These are phyloP conservation scores for Danionella cerebrum DNA, from an alignment of 2,113 vertebrate genomes.

Conservation along the genomic window DNA sequence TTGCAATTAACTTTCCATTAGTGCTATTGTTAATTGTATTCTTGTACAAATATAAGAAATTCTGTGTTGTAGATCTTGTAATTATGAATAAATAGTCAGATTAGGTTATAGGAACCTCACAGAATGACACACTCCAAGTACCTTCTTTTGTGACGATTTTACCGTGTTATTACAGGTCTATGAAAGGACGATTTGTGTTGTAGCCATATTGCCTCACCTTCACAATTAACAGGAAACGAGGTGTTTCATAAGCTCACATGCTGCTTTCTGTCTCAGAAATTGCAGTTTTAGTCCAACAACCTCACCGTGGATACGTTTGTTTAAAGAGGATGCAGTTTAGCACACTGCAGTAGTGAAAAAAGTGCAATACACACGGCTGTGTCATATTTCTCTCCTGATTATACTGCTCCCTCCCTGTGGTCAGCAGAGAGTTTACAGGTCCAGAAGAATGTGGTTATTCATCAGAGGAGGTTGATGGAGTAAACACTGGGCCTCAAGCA, in stretches of 20 bases:
- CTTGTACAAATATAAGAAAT: too few relatives aligned
- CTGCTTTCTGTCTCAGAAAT: background rate
- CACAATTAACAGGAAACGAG: conserved; percentile 27
- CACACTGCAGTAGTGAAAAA: background rate
- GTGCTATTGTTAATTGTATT: too few relatives aligned
- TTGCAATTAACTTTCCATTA: too few relatives aligned
- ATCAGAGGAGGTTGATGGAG: conserved; percentile 1
- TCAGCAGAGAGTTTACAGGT: conserved; percentile 9
- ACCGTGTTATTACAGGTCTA: background rate
- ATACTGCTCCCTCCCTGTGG: conserved; percentile 9
- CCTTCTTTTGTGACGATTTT: background rate
- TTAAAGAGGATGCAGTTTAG: background rate
- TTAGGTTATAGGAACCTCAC: background rate
- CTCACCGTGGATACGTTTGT: background rate
- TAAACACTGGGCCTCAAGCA: background rate
- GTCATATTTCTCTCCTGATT: conserved; percentile 31
- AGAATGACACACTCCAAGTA: background rate
- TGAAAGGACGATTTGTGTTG: background rate
- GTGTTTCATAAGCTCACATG: background rate
- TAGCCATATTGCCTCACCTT: background rate
- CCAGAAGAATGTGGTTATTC: conserved; percentile 23
- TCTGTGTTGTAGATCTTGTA: background rate
- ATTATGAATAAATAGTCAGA: background rate
- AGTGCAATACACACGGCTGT: conserved; percentile 8
- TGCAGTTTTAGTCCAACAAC: background rate